Evolutionary conservation across 1,140 invertebrate species (phyloP).

Genomic region (Grapholita molesta): DNA sequence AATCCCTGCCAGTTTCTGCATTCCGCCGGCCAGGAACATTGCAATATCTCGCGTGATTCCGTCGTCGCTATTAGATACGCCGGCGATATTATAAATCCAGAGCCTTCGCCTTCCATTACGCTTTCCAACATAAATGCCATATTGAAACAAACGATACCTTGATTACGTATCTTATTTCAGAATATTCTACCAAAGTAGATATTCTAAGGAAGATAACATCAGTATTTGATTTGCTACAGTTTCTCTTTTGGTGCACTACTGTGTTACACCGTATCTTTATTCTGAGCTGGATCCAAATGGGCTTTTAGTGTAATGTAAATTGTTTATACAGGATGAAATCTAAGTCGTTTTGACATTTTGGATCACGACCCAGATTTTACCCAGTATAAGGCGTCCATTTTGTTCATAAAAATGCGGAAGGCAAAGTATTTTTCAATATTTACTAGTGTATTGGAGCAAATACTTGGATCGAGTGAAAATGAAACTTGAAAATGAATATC

Average conservation of each 20-base stretch:
- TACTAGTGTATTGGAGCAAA: no score
- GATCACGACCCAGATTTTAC: no score
- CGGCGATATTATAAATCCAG: slow-evolving; percentile 1
- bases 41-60: neutral
- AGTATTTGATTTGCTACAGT: neutral
- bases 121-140: slow-evolving; percentile 4
- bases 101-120: slow-evolving; percentile 1
- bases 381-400: no score
- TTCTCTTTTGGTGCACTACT: neutral
- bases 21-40: neutral
- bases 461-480: no score
- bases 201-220: neutral
- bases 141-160: slow-evolving; percentile 1
- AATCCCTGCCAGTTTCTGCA: neutral
- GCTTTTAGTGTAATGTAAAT: no score
- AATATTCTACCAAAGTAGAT: neutral
- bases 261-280: neutral
- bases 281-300: neutral
- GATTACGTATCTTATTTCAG: slow-evolving; percentile 2
- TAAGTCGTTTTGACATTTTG: no score
- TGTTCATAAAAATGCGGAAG: no score
- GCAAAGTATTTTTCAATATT: no score
- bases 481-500: no score
- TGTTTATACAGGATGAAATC: no score
- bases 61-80: neutral